These are phyloP conservation scores for Isaurus tuberculatus DNA, from an alignment of 92 coral and sea anemone species.

Conservation along the genomic window DNA sequence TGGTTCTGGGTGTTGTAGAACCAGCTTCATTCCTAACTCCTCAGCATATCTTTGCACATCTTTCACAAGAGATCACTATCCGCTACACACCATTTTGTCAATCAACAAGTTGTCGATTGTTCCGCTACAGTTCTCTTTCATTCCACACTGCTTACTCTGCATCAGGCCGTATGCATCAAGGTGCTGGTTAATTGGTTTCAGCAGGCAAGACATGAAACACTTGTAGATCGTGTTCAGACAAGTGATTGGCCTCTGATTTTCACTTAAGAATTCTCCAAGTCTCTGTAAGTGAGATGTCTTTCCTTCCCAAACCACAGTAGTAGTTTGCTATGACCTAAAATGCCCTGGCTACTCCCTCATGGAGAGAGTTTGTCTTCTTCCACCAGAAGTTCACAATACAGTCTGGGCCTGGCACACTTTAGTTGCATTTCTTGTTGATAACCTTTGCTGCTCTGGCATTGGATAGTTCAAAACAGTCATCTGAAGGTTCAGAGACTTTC, in stretches of 20 bases:
- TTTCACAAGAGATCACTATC: neutral
- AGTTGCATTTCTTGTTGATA: slow-evolving; percentile 11
- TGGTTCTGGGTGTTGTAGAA: too few relatives aligned
- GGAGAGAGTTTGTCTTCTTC: neutral
- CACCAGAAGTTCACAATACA: slow-evolving; percentile 2
- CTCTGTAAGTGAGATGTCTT: neutral
- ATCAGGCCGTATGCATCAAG: slow-evolving; percentile 9
- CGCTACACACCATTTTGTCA: neutral
- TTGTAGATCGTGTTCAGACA: slow-evolving; percentile 19
- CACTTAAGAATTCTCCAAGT: neutral
- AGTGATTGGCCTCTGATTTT: neutral
- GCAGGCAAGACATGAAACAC: slow-evolving; percentile 16
- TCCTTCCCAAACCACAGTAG: neutral
- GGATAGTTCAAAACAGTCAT: slow-evolving; percentile 50
- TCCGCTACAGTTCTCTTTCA: slow-evolving; percentile 34
- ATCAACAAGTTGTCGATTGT: slow-evolving; percentile 23
- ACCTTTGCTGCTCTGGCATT: slow-evolving; percentile 37
- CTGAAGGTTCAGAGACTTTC: slow-evolving; percentile 33
- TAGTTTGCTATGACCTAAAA: neutral
- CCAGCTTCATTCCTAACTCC: too few relatives aligned
- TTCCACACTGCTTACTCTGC: slow-evolving; percentile 30
- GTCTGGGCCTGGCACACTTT: slow-evolving; percentile 31
- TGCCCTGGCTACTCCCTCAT: neutral
- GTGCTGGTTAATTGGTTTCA: slow-evolving; percentile 10
- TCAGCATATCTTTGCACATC: neutral